phyloP scores from a whole-genome alignment of 2,797 vertebrate genomes.

The Chelidonichthys spinosus region DNA sequence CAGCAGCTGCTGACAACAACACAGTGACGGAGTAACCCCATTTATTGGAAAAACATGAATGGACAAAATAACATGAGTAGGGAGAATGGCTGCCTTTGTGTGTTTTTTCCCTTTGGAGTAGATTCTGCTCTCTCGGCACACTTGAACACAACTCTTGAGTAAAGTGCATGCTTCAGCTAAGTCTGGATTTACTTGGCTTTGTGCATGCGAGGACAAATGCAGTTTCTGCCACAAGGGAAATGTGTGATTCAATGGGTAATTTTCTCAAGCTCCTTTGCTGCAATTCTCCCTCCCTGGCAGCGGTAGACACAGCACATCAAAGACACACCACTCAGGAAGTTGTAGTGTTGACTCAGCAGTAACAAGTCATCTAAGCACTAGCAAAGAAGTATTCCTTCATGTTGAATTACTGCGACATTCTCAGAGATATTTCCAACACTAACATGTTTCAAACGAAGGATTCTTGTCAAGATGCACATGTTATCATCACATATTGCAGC shows the following conservation, averaged over 20 bases:
- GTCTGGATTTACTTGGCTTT: slow-evolving; percentile 59
- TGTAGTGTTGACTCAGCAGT: slow-evolving; percentile 32
- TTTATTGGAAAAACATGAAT: slow-evolving; percentile 60
- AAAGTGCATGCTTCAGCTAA: slow-evolving; percentile 68
- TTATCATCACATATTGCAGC: not conserved
- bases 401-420: not conserved
- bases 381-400: slow-evolving; percentile 1
- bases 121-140: slow-evolving; percentile 50
- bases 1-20: slow-evolving; percentile 61
- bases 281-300: slow-evolving; percentile 34
- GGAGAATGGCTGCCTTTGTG: slow-evolving; percentile 14
- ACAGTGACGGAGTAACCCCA: slow-evolving; percentile 36
- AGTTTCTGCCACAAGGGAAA: slow-evolving; percentile 55
- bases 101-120: slow-evolving; percentile 28
- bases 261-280: slow-evolving; percentile 54
- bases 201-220: slow-evolving; percentile 48
- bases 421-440: not conserved
- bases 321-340: slow-evolving; percentile 21
- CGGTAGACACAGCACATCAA: slow-evolving; percentile 14
- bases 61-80: slow-evolving; percentile 33
- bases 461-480: not conserved
- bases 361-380: not conserved
- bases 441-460: not conserved
- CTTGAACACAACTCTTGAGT: slow-evolving; percentile 36
- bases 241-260: slow-evolving; percentile 43